Percentiles rank a stretch among this genome's conserved stretches.
Evolutionary conservation across 2,113 vertebrate genomes (phyloP).

Genomic region (Rhegmatorhina hoffmannsi): DNA sequence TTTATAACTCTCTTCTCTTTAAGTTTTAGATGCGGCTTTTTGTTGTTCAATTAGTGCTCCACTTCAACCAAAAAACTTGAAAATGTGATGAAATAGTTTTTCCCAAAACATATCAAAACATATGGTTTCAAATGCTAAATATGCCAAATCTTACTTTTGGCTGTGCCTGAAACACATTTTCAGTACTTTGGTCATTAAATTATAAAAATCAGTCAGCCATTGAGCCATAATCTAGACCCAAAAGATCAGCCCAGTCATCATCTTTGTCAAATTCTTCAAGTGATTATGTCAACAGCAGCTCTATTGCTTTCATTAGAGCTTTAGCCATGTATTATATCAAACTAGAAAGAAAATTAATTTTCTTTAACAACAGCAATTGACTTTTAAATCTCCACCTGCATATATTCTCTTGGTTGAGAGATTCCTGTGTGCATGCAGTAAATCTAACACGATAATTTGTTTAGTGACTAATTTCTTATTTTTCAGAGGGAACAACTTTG

Average conservation of each 20-base stretch:
- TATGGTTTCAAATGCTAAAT: background rate
- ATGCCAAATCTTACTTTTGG: background rate
- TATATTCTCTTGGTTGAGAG: background rate
- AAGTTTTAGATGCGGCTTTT: background rate
- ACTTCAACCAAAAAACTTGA: background rate
- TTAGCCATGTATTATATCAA: background rate
- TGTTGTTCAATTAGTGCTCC: background rate
- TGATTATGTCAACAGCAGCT: background rate
- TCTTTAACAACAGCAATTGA: background rate
- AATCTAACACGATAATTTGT: background rate
- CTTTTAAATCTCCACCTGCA: background rate
- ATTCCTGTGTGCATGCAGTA: background rate
- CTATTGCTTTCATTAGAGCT: background rate
- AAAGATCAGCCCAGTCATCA: background rate
- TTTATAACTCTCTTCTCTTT: background rate
- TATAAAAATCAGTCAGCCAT: background rate
- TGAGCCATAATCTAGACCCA: background rate
- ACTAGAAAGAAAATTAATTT: background rate
- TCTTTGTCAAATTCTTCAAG: background rate
- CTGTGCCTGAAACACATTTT: background rate
- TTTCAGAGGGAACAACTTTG: background rate
- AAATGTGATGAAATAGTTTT: background rate
- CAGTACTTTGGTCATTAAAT: background rate
- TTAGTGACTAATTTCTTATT: background rate
- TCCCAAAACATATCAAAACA: background rate